phyloP scores from a whole-genome alignment of 92 coral and sea anemone genomes.

The Porites rus region DNA sequence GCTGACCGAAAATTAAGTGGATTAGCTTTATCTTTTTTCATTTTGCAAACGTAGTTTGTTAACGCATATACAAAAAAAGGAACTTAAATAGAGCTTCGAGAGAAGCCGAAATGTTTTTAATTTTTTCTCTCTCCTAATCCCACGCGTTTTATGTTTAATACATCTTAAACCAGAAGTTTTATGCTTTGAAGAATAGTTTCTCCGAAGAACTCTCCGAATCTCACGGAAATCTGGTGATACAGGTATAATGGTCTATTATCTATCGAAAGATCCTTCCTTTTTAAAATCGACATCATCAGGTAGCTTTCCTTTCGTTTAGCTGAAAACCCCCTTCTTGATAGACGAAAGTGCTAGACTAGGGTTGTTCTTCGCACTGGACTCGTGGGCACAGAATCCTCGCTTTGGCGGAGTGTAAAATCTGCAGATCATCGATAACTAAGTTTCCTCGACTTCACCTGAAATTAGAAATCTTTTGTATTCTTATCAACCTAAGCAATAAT shows the following conservation, averaged over 20 bases:
- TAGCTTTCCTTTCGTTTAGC: neutral
- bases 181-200: neutral
- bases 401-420: neutral
- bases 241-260: neutral
- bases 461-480: neutral
- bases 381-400: neutral
- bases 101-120: neutral
- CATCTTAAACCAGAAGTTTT: neutral
- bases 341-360: neutral
- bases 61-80: neutral
- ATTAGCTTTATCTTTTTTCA: neutral
- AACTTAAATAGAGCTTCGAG: no score
- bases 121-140: neutral
- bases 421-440: neutral
- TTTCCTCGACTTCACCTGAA: neutral
- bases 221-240: neutral
- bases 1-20: neutral
- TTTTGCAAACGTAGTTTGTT: neutral
- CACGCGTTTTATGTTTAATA: neutral
- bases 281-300: neutral
- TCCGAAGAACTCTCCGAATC: neutral
- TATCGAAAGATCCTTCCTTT: neutral
- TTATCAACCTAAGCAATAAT: neutral
- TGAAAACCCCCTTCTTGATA: neutral
- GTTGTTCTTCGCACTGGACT: neutral